phyloP scores from a whole-genome alignment of 2,888 invertebrate species.

The Matsumyia berberina region DNA sequence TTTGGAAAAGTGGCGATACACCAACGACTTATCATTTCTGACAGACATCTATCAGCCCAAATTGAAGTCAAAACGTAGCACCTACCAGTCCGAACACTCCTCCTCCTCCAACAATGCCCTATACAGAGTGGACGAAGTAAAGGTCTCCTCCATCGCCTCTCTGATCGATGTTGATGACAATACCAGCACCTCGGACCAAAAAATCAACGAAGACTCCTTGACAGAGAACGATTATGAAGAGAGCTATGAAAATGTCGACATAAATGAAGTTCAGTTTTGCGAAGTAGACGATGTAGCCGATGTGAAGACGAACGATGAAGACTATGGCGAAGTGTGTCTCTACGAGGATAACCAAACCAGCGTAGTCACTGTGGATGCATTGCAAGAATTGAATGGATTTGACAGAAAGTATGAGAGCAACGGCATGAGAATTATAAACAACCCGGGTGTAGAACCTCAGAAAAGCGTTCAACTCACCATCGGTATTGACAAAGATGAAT shows the following conservation, averaged over 20 bases:
- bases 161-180: background rate
- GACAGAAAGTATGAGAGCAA: background rate
- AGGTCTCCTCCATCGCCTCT: background rate
- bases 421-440: background rate
- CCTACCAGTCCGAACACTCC: background rate
- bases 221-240: conserved; percentile 81
- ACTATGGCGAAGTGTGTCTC: conserved; percentile 81
- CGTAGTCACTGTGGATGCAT: conserved; percentile 72
- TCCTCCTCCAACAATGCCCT: background rate
- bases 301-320: conserved; percentile 79
- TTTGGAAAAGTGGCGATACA: conserved; percentile 82
- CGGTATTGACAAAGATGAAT: conserved; percentile 78
- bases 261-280: conserved; percentile 77
- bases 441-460: background rate
- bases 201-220: conserved; percentile 72
- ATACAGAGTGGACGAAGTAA: background rate
- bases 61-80: conserved; percentile 80
- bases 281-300: conserved; percentile 79
- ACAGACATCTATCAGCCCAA: conserved; percentile 82
- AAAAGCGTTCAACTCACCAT: background rate
- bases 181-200: background rate
- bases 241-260: conserved; percentile 80
- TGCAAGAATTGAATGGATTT: background rate
- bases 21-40: conserved; percentile 81
- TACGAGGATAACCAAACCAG: conserved; percentile 81